These are phyloP conservation scores for Glaucopsyche alexis DNA, from an alignment of 2,888 invertebrate genomes.

Conservation along the genomic window DNA sequence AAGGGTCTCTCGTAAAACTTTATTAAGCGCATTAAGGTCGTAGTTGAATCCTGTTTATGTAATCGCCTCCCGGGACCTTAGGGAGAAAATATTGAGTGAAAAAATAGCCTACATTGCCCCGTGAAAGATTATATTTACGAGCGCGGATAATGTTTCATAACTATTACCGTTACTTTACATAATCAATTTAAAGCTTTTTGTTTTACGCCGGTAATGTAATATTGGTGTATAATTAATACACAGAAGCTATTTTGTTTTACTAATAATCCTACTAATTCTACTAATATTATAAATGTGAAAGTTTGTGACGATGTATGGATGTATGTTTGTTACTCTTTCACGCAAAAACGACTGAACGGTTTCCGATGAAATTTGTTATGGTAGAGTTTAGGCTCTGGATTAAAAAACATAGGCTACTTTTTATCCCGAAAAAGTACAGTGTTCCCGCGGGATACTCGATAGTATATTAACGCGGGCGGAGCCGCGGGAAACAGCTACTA, in stretches of 20 bases:
- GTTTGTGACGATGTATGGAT: no score
- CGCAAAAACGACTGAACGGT: no score
- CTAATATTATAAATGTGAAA: no score
- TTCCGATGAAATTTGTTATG: no score
- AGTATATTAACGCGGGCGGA: no score
- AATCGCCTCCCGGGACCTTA: conserved; percentile 77
- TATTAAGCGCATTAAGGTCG: conserved; percentile 79
- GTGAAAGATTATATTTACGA: conserved; percentile 29
- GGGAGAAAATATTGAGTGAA: conserved; percentile 77
- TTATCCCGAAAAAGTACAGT: no score
- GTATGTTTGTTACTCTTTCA: no score
- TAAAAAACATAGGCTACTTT: no score
- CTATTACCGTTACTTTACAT: conserved; percentile 17
- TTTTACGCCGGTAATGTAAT: neutral
- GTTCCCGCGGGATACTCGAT: no score
- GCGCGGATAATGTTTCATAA: conserved; percentile 18
- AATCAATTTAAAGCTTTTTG: conserved; percentile 4
- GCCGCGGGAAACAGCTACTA: no score
- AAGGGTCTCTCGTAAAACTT: conserved; percentile 78
- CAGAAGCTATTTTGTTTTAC: neutral
- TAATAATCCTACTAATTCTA: neutral
- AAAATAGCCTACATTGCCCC: conserved; percentile 68
- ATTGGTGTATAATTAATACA: neutral
- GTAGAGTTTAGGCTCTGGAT: no score
- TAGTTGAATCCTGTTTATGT: conserved; percentile 80